A percentile compares a stretch with the other conserved stretches of the same genome.
phyloP scores from a whole-genome alignment of 2,113 vertebrate genomes.

The Cochlearius cochlearius region DNA sequence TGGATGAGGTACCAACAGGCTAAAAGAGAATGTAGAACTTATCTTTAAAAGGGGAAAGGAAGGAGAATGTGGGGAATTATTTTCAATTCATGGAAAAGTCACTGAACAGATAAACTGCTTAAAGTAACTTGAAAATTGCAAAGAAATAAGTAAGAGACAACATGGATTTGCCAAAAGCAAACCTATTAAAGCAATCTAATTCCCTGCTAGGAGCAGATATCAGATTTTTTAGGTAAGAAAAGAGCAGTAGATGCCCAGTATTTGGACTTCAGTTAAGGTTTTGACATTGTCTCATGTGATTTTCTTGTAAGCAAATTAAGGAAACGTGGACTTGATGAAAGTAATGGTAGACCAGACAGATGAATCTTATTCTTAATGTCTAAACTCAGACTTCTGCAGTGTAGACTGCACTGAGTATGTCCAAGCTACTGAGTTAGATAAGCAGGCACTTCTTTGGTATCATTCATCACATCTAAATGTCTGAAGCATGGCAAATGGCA shows the following conservation, averaged over 20 bases:
- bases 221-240: background rate
- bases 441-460: background rate
- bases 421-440: background rate
- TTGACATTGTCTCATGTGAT: background rate
- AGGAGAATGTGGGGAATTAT: background rate
- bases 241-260: background rate
- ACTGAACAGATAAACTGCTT: background rate
- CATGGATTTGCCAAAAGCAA: background rate
- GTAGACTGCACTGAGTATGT: background rate
- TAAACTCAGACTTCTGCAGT: background rate
- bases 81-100: background rate
- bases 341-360: background rate
- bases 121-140: background rate
- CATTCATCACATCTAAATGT: background rate
- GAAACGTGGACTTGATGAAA: background rate
- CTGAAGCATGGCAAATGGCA: background rate
- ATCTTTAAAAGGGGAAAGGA: background rate
- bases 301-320: background rate
- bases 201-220: background rate
- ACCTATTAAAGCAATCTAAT: background rate
- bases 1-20: background rate
- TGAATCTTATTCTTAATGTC: background rate
- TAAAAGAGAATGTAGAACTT: background rate
- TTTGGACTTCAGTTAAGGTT: background rate
- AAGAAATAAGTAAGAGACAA: background rate